Base-by-base conservation (phyloP, 2,113 vertebrate genomes). In the Irena cyanogastra region DNA sequence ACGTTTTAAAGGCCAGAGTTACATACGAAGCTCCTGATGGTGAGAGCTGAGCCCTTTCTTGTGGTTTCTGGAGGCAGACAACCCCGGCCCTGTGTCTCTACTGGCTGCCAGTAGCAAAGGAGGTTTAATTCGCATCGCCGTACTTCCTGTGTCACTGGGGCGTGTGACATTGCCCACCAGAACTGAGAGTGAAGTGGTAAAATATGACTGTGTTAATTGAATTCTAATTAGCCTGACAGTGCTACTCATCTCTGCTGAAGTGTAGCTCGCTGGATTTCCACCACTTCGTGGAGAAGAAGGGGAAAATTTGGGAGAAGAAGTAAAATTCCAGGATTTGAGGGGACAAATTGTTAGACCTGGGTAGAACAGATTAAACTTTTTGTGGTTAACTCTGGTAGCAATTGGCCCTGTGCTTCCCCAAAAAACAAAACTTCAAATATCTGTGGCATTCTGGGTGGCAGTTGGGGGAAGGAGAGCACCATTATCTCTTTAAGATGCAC, bases 21-120 rank as follows among this genome's bases (percentile, higher is more conserved):
- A 68, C 84, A 84, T 70, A 82, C 22, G 66, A 76, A 64, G 52
- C 61, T 97, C 95, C 96, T 91, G 95, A 97, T 95, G 92, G 91
- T 92, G 93, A 95, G 95, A 87, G 79, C 90, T 92, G 69, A 80
- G 91, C 94, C 88, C 94, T 95, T 96, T 96, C 82, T 96, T 97
- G 96, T 96, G 95, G 92, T 95, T 97, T 96, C 90, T 95, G 66
- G 90, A 97, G 87, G 92, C 90, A 93, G 87, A 94, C 83, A 16
- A 54, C 28, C 53, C 77, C 91, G 13, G 4, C 89, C 79, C 94
- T 77, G 45, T 16, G 35, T 82, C 91, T 90, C 85, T 86, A 88
- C 87, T 89, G 83, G 77, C 42, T 96, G 90, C 86, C 76, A 84
- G 45, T 52, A 31, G 53, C 65, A 72, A 66, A 68, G 1, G 28